Evolutionary conservation across 2,797 vertebrate species (phyloP).

Genomic region (Manis crassicaudata): DNA sequence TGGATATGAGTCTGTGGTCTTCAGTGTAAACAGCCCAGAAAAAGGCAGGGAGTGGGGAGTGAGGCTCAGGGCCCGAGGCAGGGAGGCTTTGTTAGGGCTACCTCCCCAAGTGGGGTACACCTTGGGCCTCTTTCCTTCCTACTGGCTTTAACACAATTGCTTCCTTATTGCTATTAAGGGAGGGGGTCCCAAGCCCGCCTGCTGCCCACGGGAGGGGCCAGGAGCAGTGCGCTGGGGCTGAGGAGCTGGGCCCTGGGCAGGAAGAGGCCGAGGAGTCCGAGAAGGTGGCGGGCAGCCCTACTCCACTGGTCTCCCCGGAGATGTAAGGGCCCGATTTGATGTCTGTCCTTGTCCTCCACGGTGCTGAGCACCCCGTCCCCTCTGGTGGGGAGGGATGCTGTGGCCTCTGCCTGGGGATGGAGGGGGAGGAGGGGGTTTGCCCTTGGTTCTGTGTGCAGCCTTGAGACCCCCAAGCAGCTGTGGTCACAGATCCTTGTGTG

Average conservation of each 20-base stretch:
- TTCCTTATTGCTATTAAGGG: constrained; percentile 59
- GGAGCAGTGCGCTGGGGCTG: background rate
- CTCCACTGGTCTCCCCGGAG: background rate
- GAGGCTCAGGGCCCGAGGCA: background rate
- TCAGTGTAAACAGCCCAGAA: background rate
- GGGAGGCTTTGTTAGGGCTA: background rate
- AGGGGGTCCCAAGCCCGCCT: constrained; percentile 27
- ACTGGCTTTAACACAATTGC: background rate
- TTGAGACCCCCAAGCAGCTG: background rate
- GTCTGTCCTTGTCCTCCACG: background rate
- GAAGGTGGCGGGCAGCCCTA: background rate
- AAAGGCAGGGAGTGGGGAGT: background rate
- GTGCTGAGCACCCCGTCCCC: background rate
- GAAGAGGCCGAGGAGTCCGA: background rate
- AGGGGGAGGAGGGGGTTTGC: background rate
- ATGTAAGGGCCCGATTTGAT: constrained; percentile 73
- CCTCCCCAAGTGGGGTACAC: background rate
- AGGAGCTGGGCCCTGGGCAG: constrained; percentile 41
- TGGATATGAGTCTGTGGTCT: background rate
- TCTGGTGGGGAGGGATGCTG: background rate
- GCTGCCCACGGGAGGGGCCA: background rate
- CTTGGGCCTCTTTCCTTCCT: background rate
- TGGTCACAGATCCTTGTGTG: background rate
- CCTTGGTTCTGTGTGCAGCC: background rate
- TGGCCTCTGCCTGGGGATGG: background rate